A percentile compares a stretch with the other conserved stretches of the same genome.
Evolutionary conservation across 2,797 vertebrate species (phyloP).

Genomic region (Pangasius krempfi): DNA sequence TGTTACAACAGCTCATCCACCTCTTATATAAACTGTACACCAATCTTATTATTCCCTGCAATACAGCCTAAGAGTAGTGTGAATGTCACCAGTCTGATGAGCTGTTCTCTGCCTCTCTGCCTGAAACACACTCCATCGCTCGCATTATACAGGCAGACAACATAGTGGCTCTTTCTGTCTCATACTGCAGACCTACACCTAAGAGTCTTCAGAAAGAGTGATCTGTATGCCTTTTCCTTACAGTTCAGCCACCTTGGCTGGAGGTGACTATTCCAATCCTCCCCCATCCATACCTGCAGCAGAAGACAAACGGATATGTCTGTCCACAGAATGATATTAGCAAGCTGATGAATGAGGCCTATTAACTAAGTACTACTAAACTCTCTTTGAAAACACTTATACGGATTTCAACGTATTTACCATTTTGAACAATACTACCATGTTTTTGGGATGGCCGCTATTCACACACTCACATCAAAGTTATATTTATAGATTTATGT

Average conservation of each 20-base stretch:
- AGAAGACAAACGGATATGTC: neutral
- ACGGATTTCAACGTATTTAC: neutral
- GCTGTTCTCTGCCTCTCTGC: neutral
- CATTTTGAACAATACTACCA: neutral
- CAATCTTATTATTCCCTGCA: conserved; percentile 22
- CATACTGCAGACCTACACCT: conserved; percentile 13
- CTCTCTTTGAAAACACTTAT: neutral
- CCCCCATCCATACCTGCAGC: neutral
- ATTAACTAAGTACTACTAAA: neutral
- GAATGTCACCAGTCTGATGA: neutral
- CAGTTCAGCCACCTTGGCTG: conserved; percentile 15
- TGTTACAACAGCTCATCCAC: conserved; percentile 29
- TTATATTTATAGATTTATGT: neutral
- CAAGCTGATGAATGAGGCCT: neutral
- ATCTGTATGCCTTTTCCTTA: neutral
- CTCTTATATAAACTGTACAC: conserved; percentile 35
- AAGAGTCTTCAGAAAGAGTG: conserved; percentile 10
- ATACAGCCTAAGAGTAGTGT: neutral
- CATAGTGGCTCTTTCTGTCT: conserved; percentile 12
- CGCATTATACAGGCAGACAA: conserved; percentile 15
- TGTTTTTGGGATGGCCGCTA: neutral
- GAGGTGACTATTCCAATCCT: neutral
- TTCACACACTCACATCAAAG: neutral
- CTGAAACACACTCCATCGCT: conserved; percentile 17
- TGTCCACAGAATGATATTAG: neutral